phyloP scores from a whole-genome alignment of 2,797 vertebrate genomes.

The Scolopax rusticola region DNA sequence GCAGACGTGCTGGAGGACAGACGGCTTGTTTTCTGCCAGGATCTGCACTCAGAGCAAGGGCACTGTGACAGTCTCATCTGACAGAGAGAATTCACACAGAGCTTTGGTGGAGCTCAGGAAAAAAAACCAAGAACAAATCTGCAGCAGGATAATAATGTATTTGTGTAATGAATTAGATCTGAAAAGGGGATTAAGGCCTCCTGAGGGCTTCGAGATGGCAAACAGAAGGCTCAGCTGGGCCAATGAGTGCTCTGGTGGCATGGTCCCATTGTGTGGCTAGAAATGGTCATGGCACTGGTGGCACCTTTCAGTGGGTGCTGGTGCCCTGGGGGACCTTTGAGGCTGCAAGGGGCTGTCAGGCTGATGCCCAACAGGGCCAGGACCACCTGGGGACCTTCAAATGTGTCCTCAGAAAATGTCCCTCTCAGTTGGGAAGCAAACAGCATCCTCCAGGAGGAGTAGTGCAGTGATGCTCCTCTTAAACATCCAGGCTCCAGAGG shows the following conservation, averaged over 20 bases:
- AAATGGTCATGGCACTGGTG: background rate
- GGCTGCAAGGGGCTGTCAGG: background rate
- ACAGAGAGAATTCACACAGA: background rate
- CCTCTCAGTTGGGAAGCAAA: background rate
- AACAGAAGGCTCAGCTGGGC: background rate
- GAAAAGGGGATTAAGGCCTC: conserved; percentile 45
- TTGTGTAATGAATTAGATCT: conserved; percentile 29
- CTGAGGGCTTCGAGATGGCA: background rate
- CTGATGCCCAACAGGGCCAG: background rate
- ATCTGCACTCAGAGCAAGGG: background rate
- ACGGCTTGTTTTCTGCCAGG: background rate
- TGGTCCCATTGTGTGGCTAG: background rate
- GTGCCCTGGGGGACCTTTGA: background rate
- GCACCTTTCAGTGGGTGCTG: background rate
- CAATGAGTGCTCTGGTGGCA: background rate
- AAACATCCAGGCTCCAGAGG: background rate
- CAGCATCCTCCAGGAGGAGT: background rate
- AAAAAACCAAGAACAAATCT: background rate
- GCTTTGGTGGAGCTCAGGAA: background rate
- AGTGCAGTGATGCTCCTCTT: accelerated
- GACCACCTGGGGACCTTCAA: background rate
- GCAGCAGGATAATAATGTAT: background rate
- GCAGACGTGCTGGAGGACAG: background rate
- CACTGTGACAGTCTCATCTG: background rate
- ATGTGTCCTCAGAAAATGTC: background rate